These are phyloP conservation scores for Smutsia temminckii DNA, from an alignment of 2,797 vertebrate species.

Conservation along the genomic window DNA sequence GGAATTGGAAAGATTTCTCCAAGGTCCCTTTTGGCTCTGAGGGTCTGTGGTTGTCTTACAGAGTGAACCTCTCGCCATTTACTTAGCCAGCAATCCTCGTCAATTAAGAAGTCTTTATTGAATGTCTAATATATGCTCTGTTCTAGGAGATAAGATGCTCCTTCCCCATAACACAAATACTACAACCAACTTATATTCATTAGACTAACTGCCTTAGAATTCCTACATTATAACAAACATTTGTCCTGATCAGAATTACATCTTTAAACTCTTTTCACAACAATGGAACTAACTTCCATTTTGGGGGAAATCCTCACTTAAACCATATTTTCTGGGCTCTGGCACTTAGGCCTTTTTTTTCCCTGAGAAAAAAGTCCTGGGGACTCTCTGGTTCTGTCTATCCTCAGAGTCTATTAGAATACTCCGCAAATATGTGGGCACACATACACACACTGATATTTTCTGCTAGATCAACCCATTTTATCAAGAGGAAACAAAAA, in stretches of 20 bases:
- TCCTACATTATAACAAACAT: neutral
- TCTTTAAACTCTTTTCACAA: neutral
- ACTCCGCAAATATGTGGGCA: neutral
- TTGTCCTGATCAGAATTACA: neutral
- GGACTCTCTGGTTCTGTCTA: neutral
- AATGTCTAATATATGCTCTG: neutral
- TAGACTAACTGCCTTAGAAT: neutral
- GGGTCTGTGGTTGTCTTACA: neutral
- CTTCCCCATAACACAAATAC: neutral
- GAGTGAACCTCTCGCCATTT: neutral
- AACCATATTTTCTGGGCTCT: neutral
- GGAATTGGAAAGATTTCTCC: neutral
- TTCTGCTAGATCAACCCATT: neutral
- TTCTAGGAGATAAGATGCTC: neutral
- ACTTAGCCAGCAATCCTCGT: neutral
- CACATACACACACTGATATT: neutral
- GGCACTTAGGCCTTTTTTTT: neutral
- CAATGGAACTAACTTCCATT: neutral
- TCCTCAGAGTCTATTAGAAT: neutral
- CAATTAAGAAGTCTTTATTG: neutral
- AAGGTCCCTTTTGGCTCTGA: neutral
- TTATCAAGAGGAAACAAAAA: neutral
- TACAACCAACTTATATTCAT: neutral
- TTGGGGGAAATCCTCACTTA: neutral
- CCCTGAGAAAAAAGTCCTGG: neutral